phyloP scores from a whole-genome alignment of 2,797 vertebrate genomes.

The Hafferia zeledoni region DNA sequence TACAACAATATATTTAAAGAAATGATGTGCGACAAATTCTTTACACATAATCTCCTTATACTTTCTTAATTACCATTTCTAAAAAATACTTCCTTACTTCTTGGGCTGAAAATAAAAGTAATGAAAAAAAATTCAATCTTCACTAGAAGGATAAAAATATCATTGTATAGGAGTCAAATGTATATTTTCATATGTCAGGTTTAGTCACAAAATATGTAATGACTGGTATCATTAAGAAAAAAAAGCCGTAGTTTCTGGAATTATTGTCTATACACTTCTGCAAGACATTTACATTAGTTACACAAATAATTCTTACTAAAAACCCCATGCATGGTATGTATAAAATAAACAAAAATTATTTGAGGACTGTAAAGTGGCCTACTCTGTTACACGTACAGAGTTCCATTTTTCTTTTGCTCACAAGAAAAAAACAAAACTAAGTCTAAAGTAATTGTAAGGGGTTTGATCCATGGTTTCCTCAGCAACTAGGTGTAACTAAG shows the following conservation, averaged over 20 bases:
- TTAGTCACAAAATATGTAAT: neutral
- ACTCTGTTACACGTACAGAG: neutral
- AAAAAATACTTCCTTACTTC: neutral
- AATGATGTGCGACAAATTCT: neutral
- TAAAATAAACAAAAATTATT: neutral
- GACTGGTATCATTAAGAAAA: neutral
- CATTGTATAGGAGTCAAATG: neutral
- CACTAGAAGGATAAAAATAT: neutral
- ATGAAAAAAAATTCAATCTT: neutral
- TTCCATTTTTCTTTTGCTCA: neutral
- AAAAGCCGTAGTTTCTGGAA: neutral
- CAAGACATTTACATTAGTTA: neutral
- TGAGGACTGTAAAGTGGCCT: neutral
- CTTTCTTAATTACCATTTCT: neutral
- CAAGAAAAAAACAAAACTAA: neutral
- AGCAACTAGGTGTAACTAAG: no score
- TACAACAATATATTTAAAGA: neutral
- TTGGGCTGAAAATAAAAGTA: neutral
- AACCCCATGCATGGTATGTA: rapidly evolving
- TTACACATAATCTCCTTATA: neutral
- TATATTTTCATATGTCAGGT: neutral
- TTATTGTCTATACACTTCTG: neutral
- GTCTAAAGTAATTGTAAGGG: no score
- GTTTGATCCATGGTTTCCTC: no score
- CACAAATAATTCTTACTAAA: neutral